Conservation (phyloP, 2,888 invertebrate species). For the Panzeria rudis region DNA sequence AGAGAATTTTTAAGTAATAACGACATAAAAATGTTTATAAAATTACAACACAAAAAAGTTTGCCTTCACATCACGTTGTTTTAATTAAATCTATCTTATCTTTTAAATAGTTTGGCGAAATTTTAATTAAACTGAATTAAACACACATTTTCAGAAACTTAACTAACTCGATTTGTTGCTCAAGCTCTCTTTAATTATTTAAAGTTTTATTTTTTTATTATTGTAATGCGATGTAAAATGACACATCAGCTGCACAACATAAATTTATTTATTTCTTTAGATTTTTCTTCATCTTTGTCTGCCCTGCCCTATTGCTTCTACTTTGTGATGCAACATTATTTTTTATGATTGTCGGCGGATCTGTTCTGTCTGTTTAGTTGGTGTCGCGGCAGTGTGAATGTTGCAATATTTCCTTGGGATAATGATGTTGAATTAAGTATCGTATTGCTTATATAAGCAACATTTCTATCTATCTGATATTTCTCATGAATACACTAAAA, state of each 20-base stretch:
- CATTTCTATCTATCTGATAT: neutral
- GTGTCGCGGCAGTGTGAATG: conserved; percentile 21
- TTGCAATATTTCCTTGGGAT: conserved; percentile 53
- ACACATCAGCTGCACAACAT: conserved; percentile 42
- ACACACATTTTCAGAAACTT: neutral
- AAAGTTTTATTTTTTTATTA: neutral
- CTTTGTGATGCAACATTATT: conserved; percentile 46
- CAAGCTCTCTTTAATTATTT: neutral
- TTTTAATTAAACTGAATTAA: neutral
- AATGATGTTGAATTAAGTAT: conserved; percentile 59
- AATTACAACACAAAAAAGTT: neutral
- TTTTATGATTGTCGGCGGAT: conserved; percentile 14
- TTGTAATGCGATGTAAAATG: neutral
- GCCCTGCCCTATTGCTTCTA: conserved; percentile 10
- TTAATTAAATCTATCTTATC: conserved; percentile 6
- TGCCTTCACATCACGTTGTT: neutral
- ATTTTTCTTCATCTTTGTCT: conserved; percentile 13
- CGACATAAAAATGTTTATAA: neutral
- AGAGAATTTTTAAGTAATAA: neutral
- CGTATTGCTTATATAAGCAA: conserved; percentile 42
- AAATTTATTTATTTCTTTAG: conserved; percentile 3
- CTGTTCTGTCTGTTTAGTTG: conserved; percentile 8
- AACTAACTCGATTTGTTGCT: neutral
- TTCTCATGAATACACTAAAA: conserved; percentile 36
- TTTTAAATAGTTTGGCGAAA: neutral